Percentiles rank a stretch among this genome's conserved stretches.
These are phyloP conservation scores for Dorcus hopei DNA, from an alignment of 2,888 invertebrate genomes.

Conservation along the genomic window DNA sequence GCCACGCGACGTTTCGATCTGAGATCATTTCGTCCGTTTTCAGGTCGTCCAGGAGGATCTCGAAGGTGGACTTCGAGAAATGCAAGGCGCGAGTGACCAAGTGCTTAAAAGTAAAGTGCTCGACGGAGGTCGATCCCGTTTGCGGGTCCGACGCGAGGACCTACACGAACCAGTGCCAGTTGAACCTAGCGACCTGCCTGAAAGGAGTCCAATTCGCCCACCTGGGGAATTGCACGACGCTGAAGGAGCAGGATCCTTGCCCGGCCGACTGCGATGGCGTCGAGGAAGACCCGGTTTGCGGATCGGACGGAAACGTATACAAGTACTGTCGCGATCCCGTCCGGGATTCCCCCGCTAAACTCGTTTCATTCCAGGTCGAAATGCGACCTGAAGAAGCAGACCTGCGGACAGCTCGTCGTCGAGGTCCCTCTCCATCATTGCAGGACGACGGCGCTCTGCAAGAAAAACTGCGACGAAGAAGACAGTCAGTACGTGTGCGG, in stretches of 20 bases:
- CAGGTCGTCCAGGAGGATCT: constrained; percentile 56
- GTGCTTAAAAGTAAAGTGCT: constrained; percentile 71
- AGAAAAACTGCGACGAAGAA: constrained; percentile 67
- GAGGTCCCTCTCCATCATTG: constrained; percentile 80
- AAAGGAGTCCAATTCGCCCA: constrained; percentile 86
- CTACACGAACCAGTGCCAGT: constrained; percentile 77
- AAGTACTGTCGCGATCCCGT: constrained; percentile 50
- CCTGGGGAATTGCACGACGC: constrained; percentile 79
- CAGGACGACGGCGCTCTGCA: constrained; percentile 80
- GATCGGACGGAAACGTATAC: constrained; percentile 87
- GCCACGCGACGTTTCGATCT: too few species aligned
- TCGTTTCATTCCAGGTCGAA: constrained; percentile 58
- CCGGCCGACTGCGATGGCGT: constrained; percentile 58
- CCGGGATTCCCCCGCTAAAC: too few species aligned
- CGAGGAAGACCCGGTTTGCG: constrained; percentile 74
- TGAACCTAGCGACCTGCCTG: constrained; percentile 82
- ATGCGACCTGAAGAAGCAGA: constrained; percentile 78
- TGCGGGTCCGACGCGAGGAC: constrained; percentile 87
- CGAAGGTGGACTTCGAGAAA: constrained; percentile 75
- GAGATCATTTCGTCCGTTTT: background rate
- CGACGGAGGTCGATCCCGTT: constrained; percentile 71
- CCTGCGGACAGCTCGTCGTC: constrained; percentile 85
- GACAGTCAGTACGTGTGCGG: constrained; percentile 79
- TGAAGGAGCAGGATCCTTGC: constrained; percentile 63
- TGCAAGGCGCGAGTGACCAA: constrained; percentile 71